Evolutionary conservation across 2,888 invertebrate genomes (phyloP).

Genomic region (Cartodere bifasciata): DNA sequence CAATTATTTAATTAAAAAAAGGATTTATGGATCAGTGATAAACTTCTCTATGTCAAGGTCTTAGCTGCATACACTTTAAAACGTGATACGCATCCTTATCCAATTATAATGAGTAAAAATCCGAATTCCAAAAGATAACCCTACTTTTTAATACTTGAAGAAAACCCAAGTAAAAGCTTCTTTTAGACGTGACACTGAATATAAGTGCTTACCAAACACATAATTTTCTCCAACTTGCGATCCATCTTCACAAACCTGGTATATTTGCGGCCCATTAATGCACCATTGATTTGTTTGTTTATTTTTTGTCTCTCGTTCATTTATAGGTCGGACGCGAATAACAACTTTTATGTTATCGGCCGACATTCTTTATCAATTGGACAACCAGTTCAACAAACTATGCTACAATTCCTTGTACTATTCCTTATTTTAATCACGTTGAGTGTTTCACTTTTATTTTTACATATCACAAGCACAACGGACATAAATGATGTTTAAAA

Average conservation of each 20-base stretch:
- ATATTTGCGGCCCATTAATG: slow-evolving; percentile 45
- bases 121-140: too few species aligned
- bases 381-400: too few species aligned
- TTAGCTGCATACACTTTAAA: slow-evolving; percentile 20
- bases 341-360: slow-evolving; percentile 57
- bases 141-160: too few species aligned
- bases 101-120: too few species aligned
- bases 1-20: slow-evolving; percentile 4
- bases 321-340: slow-evolving; percentile 58
- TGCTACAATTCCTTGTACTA: too few species aligned
- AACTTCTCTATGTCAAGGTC: background rate
- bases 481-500: too few species aligned
- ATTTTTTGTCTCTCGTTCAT: slow-evolving; percentile 48
- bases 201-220: slow-evolving; percentile 33
- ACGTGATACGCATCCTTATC: too few species aligned
- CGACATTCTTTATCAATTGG: too few species aligned
- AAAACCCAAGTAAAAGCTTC: slow-evolving; percentile 3
- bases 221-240: slow-evolving; percentile 26
- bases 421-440: too few species aligned
- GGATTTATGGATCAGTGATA: background rate
- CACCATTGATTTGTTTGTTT: slow-evolving; percentile 47
- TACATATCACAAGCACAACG: too few species aligned
- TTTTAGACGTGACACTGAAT: background rate
- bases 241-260: slow-evolving; percentile 39
- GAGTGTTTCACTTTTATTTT: too few species aligned